These are phyloP conservation scores for Saiga tatarica DNA, from an alignment of 2,113 vertebrate species.

Conservation along the genomic window DNA sequence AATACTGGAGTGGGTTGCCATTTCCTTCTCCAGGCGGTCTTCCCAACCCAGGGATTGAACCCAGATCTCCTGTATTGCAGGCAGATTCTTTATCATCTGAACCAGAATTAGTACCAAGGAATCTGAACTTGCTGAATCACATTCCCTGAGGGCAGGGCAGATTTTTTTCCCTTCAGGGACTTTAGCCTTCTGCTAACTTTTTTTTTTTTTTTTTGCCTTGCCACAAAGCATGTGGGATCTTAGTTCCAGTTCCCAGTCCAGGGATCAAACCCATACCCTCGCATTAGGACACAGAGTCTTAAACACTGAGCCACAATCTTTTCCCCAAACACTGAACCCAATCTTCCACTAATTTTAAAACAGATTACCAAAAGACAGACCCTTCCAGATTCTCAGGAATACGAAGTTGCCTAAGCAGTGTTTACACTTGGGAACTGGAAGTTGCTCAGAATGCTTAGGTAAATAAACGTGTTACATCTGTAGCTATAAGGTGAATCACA, in stretches of 20 bases:
- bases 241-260: not conserved
- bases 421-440: not conserved
- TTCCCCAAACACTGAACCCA: not conserved
- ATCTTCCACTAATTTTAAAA: not conserved
- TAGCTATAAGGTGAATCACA: not conserved
- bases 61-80: not conserved
- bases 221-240: not conserved
- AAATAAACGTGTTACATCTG: not conserved
- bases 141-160: not conserved
- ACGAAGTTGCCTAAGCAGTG: not conserved
- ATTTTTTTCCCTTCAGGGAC: not conserved
- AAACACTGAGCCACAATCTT: not conserved
- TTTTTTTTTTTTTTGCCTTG: not conserved
- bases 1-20: not conserved
- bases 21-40: not conserved
- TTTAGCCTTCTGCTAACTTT: not conserved
- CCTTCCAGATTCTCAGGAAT: not conserved
- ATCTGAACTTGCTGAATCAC: not conserved
- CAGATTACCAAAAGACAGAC: not conserved
- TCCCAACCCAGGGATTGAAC: not conserved
- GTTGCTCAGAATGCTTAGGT: not conserved
- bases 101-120: not conserved
- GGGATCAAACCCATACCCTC: not conserved
- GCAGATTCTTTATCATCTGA: not conserved
- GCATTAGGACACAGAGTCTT: not conserved